phyloP scores from a whole-genome alignment of 2,797 vertebrate species.

The Propithecus perrieri region DNA sequence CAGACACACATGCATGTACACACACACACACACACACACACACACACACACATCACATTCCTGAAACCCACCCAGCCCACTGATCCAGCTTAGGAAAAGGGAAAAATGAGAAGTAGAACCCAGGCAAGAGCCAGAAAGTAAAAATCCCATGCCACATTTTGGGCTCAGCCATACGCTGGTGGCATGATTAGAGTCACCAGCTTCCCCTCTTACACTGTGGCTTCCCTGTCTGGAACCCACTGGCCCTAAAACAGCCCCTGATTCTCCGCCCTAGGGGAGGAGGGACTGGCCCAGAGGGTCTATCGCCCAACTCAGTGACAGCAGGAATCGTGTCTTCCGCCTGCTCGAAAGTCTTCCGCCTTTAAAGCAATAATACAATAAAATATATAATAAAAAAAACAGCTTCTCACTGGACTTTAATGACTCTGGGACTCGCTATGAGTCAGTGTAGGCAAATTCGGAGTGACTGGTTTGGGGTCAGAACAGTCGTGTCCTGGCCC shows the following conservation, averaged over 20 bases:
- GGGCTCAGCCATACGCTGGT: background rate
- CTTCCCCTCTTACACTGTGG: background rate
- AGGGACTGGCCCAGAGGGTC: background rate
- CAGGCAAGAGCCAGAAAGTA: background rate
- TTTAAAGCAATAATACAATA: background rate
- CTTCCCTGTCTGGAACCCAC: background rate
- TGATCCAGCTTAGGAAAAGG: background rate
- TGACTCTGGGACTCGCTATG: background rate
- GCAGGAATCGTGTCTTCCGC: background rate
- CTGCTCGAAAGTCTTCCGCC: background rate
- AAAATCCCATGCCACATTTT: background rate
- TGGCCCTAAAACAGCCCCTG: background rate
- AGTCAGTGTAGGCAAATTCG: background rate
- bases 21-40: background rate
- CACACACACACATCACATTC: background rate
- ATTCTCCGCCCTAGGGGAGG: background rate
- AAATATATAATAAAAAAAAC: background rate
- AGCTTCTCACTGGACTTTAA: background rate
- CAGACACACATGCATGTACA: background rate
- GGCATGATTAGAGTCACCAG: background rate
- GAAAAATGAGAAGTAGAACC: conserved; percentile 27
- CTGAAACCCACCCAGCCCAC: background rate
- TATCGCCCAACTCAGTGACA: background rate
- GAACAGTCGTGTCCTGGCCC: background rate
- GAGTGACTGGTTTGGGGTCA: background rate